These are phyloP conservation scores for Hydractinia echinata DNA, from an alignment of 30 jellyfish, hydroid and myxozoan species.

Conservation along the genomic window DNA sequence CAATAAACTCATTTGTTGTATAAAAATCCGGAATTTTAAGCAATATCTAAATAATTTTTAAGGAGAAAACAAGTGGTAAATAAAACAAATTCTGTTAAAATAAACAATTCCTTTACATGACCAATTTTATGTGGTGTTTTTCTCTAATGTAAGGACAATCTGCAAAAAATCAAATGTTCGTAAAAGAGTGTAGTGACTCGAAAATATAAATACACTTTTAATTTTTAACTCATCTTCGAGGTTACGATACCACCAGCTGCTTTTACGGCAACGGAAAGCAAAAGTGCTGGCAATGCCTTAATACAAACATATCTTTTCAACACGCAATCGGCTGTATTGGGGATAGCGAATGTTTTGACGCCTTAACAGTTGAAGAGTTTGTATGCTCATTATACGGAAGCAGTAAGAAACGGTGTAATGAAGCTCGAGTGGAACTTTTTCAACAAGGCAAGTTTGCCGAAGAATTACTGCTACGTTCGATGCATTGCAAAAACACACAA, in stretches of 20 bases:
- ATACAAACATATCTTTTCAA: background rate
- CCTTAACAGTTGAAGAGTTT: background rate
- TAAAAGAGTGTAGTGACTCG: background rate
- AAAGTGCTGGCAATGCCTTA: no score
- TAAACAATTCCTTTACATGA: no score
- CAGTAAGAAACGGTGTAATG: background rate
- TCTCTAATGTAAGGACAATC: no score
- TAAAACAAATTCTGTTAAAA: no score
- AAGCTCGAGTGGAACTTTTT: conserved; percentile 6
- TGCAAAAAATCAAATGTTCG: no score
- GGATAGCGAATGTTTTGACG: conserved; percentile 1
- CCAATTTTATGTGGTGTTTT: no score
- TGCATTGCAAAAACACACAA: background rate
- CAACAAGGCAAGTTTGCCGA: background rate
- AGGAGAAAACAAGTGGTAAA: no score
- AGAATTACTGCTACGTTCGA: no score
- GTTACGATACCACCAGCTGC: background rate
- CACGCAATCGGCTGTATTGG: conserved; percentile 1
- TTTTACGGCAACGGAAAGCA: background rate
- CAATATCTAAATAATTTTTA: no score
- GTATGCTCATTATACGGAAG: conserved; percentile 4
- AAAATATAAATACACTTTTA: background rate
- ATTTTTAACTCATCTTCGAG: background rate
- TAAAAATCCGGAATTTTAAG: background rate
- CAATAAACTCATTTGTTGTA: no score